phyloP scores from a whole-genome alignment of 2,797 vertebrate species.

The Hydrocynus forskahlii region DNA sequence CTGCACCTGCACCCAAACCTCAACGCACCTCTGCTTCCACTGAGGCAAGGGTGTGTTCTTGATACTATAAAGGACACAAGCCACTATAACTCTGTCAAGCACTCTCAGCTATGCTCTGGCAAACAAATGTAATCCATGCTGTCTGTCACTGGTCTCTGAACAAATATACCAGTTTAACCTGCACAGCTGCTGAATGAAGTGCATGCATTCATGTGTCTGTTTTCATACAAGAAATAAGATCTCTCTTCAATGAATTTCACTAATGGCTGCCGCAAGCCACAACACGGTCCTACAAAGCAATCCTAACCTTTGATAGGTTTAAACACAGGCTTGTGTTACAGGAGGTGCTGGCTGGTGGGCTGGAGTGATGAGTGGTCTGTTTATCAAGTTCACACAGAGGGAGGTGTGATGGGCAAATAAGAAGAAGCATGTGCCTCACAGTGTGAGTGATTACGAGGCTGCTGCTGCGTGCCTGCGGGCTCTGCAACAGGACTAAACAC shows the following conservation, averaged over 20 bases:
- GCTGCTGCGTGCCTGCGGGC: background rate
- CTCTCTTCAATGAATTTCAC: background rate
- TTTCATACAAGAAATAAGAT: background rate
- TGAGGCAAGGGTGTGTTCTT: slow-evolving; percentile 1
- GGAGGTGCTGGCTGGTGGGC: background rate
- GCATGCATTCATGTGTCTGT: background rate
- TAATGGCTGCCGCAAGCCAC: slow-evolving; percentile 3
- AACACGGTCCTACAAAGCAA: background rate
- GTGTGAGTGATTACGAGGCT: background rate
- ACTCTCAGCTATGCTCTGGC: background rate
- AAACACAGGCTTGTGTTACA: slow-evolving; percentile 6
- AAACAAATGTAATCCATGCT: slow-evolving; percentile 10
- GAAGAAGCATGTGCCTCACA: slow-evolving; percentile 1
- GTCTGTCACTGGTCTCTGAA: slow-evolving; percentile 54
- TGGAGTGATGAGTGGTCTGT: slow-evolving; percentile 34
- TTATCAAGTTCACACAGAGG: slow-evolving; percentile 32
- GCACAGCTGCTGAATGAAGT: background rate
- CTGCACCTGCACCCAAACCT: slow-evolving; percentile 39
- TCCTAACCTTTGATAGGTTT: background rate
- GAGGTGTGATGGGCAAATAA: slow-evolving; percentile 5
- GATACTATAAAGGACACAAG: background rate
- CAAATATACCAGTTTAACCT: background rate
- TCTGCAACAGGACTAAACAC: background rate
- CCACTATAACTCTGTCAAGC: background rate
- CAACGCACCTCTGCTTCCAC: slow-evolving; percentile 6